phyloP scores from a whole-genome alignment of 2,797 vertebrate species.

The Silurus aristotelis region DNA sequence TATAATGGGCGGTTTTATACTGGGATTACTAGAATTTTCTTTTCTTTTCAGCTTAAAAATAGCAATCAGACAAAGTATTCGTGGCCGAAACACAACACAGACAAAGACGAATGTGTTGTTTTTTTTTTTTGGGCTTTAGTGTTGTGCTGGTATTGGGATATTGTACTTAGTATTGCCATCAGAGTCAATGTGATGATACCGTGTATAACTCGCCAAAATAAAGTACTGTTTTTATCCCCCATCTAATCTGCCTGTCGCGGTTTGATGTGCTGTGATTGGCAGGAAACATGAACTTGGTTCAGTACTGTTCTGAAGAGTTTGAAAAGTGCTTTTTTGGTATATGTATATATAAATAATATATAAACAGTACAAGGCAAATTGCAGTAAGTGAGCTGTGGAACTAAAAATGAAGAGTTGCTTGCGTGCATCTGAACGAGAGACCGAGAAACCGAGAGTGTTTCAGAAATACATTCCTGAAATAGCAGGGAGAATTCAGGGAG shows the following conservation, averaged over 20 bases:
- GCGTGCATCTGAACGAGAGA: conserved; percentile 16
- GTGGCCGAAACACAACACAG: not conserved
- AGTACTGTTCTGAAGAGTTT: not conserved
- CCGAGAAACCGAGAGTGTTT: conserved; percentile 8
- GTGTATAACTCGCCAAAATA: not conserved
- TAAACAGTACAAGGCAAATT: conserved; percentile 10
- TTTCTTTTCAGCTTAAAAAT: not conserved
- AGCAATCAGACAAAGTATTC: not conserved
- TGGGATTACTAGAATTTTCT: not conserved
- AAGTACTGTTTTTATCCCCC: not conserved
- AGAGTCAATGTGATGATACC: not conserved
- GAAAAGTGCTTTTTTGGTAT: not conserved
- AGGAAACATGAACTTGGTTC: conserved; percentile 1
- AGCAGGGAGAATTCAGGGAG: conserved; percentile 41
- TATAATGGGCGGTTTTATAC: not conserved
- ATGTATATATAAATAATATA: not conserved
- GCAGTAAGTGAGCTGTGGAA: conserved; percentile 23
- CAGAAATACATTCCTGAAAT: conserved; percentile 57
- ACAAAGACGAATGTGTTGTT: not conserved
- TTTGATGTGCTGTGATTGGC: not conserved
- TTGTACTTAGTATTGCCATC: not conserved
- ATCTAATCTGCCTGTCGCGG: not conserved
- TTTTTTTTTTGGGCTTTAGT: not conserved
- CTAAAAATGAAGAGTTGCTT: conserved; percentile 13
- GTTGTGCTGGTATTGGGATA: not conserved